phyloP scores from a whole-genome alignment of 2,113 vertebrate genomes.

The Sakesphorus luctuosus region DNA sequence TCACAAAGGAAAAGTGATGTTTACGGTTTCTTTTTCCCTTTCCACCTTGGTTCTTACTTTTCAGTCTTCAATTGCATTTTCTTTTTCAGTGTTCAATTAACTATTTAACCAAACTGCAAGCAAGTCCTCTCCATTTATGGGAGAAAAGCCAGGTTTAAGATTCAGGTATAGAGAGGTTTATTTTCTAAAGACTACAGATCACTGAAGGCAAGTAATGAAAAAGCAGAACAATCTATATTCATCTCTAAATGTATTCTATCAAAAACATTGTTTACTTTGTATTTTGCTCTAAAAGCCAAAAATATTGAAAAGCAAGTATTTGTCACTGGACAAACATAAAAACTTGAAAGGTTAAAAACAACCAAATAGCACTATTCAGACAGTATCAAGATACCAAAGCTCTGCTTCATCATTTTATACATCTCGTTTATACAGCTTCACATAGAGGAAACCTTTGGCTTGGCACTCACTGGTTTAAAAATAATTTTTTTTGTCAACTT shows the following conservation, averaged over 20 bases:
- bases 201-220: neutral
- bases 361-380: neutral
- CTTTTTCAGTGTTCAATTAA: neutral
- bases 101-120: neutral
- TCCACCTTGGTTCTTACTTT: neutral
- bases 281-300: neutral
- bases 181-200: conserved; percentile 8
- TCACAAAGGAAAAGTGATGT: neutral
- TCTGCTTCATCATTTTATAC: neutral
- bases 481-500: neutral
- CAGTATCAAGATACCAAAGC: neutral
- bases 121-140: neutral
- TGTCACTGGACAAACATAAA: neutral
- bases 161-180: neutral
- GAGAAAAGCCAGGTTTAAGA: neutral
- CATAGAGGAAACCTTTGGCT: neutral
- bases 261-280: neutral
- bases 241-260: neutral
- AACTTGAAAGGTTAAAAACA: neutral
- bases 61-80: neutral
- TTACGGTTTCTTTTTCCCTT: neutral
- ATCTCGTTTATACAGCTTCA: neutral
- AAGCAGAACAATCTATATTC: neutral
- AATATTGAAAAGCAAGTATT: neutral
- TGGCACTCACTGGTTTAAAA: neutral